Evolutionary conservation across 2,113 vertebrate species (phyloP), one percentile per base, ranked within the genome.

Genomic region (Cnemophilus loriae): DNA sequence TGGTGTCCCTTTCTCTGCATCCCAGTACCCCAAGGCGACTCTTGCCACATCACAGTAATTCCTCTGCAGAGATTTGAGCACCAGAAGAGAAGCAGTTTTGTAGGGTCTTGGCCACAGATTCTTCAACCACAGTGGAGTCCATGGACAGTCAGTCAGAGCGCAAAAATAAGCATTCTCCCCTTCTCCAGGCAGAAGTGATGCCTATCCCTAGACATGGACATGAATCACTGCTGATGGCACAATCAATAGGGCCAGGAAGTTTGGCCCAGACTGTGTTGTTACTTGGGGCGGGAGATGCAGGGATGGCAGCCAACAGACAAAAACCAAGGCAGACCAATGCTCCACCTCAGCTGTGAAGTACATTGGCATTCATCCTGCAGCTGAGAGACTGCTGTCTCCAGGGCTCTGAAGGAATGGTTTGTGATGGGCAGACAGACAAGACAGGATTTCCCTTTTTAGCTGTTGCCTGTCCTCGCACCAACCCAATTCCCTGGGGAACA

Each of bases 391-490:
- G 6, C 23, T 65, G 22, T 77, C 49, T 50, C 35, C 63, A 75
- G 44, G 14, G 37, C 9, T 22, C 41, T 49, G n/a, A 84, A 33
- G 41, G 39, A 89, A 63, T 3, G 3, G 6, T 37, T 73, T 74
- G 26, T 57, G n/a, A 90, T 1, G 9, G 12, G 9, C 64, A 4
- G 27, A 53, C 37, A 70, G 37, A 27, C 22, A 75, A 39, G 20
- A 68, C 8, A 90, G 42, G 60, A 78, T 92, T 89, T 90, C 76
- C 68, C 8, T 42, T 88, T 84, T 78, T 46, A 96, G 56, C 33
- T 75, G 41, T 59, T 0, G 0, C 15, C 33, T 74, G 47, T 81
- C 68, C 76, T 93, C 47, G 74, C 56, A 63, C 52, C 59, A 95
- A 64, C 37, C 33, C 37, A 64, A 23, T 65, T 95, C 76, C 52